phyloP scores from a whole-genome alignment of 2,797 vertebrate genomes.

The Peromyscus attwateri region DNA sequence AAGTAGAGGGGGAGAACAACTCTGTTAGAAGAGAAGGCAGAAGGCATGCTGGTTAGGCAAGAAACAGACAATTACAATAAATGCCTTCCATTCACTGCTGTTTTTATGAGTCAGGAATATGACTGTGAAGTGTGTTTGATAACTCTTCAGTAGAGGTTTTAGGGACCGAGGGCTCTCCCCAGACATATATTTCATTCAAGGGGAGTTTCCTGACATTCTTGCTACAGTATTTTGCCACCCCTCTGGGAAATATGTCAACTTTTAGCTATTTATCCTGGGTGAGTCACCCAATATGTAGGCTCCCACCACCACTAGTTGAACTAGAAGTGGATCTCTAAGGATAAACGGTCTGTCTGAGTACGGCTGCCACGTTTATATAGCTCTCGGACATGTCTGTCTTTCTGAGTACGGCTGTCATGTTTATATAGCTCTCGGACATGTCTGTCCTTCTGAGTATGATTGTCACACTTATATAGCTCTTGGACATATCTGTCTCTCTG shows the following conservation, averaged over 20 bases:
- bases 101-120: slow-evolving; percentile 38
- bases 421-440: slow-evolving; percentile 1
- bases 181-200: slow-evolving; percentile 37
- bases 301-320: not conserved
- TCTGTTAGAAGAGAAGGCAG: slow-evolving; percentile 52
- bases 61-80: slow-evolving; percentile 31
- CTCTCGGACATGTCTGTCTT: not conserved
- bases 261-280: slow-evolving; percentile 51
- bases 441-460: not conserved
- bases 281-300: slow-evolving; percentile 52
- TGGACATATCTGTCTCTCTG: not conserved
- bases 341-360: slow-evolving; percentile 29
- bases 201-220: slow-evolving; percentile 61
- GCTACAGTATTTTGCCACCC: not conserved
- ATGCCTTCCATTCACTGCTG: slow-evolving; percentile 37
- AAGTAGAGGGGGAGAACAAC: not conserved
- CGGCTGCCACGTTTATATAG: slow-evolving; percentile 19
- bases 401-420: not conserved
- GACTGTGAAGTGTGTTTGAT: not conserved
- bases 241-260: slow-evolving; percentile 56
- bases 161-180: slow-evolving; percentile 43
- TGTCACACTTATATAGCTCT: slow-evolving; percentile 42
- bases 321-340: slow-evolving; percentile 53
- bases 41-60: slow-evolving; percentile 27
- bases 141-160: slow-evolving; percentile 57